Conservation (phyloP, 2,888 invertebrate species). For the Drosophila incognita region DNA sequence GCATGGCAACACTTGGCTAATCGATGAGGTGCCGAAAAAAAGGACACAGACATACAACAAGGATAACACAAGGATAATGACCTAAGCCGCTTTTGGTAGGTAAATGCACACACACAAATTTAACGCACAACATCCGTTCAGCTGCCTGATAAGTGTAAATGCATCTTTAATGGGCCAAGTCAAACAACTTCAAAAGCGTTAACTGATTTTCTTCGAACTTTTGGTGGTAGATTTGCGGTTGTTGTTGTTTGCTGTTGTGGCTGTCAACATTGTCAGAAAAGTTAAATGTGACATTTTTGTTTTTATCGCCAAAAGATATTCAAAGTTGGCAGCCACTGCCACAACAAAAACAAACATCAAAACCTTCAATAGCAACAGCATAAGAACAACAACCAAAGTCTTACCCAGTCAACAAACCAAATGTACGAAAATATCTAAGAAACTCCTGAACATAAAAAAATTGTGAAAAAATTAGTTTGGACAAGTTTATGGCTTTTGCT, state of each 20-base stretch:
- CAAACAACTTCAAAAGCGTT: constrained; percentile 39
- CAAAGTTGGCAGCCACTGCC: constrained; percentile 40
- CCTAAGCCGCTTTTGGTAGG: constrained; percentile 59
- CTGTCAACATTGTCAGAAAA: constrained; percentile 59
- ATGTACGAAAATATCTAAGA: constrained; percentile 18
- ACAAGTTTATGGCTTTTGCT: constrained; percentile 33
- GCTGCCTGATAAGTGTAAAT: constrained; percentile 47
- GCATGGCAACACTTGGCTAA: constrained; percentile 82
- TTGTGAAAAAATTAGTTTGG: constrained; percentile 28
- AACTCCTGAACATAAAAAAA: constrained; percentile 33
- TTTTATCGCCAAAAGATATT: constrained; percentile 49
- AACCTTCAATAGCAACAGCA: constrained; percentile 9
- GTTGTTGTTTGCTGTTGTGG: constrained; percentile 6
- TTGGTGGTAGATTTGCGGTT: constrained; percentile 34
- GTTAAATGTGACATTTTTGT: constrained; percentile 57
- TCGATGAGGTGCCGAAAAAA: constrained; percentile 79
- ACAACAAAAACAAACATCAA: constrained; percentile 14
- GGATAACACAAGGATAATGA: constrained; percentile 81
- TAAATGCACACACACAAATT: constrained; percentile 26
- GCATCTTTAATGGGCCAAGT: constrained; percentile 48
- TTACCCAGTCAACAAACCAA: constrained; percentile 8
- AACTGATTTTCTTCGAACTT: constrained; percentile 56
- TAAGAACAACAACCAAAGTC: background rate
- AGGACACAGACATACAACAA: constrained; percentile 50
- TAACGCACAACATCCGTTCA: constrained; percentile 18